Base-by-base conservation (phyloP, 2,888 invertebrate genomes). In the Hirtodrosophila duncani region DNA sequence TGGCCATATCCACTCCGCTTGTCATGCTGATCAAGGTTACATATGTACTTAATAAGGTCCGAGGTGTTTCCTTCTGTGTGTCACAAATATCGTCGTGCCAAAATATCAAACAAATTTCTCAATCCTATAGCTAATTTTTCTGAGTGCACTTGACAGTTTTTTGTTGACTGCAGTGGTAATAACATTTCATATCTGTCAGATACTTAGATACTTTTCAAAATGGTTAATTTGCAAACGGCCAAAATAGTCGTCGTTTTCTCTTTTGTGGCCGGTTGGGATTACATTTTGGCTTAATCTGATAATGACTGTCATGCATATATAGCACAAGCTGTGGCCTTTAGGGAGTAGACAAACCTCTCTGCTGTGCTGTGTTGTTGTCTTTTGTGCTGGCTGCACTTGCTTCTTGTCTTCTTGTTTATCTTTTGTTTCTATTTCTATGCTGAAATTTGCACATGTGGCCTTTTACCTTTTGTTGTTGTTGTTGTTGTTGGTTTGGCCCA, bases 351-450 rank as follows among this genome's bases (percentile, higher is more conserved):
- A 41, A 26, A 13, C 23, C 37, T 49, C 41, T 27, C 39, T 31
- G 36, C 42, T 36, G 39, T 24, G 41, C 34, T 46, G 31, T 56
- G 41, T 57, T 18, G 37, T 26, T 57, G n/a, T 33, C 48, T 56
- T 41, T 44, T 67, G 48, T 55, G 70, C 59, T 63, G 64, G 70
- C 59, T 63, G 64, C 74, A 71, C 70, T 75, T 71, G 67, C 59
- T 70, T 57, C 39, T 49, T 39, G 9, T n/a, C n/a, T 46, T 41
- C 34, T 63, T 43, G 42, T 45, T 64, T 78, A 64, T 74, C 74
- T 71, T 72, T 71, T 72, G 74, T 72, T 72, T 78, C 78, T 69
- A 74, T 72, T 72, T 78, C 78, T 69, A 74, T 72, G 78, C 78
- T 64, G 52, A 51, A 69, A 69, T 58, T 77, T 74, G 72, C 72